Evolutionary conservation across 2,797 vertebrate species (phyloP).

Genomic region (Hippocampus kuda): DNA sequence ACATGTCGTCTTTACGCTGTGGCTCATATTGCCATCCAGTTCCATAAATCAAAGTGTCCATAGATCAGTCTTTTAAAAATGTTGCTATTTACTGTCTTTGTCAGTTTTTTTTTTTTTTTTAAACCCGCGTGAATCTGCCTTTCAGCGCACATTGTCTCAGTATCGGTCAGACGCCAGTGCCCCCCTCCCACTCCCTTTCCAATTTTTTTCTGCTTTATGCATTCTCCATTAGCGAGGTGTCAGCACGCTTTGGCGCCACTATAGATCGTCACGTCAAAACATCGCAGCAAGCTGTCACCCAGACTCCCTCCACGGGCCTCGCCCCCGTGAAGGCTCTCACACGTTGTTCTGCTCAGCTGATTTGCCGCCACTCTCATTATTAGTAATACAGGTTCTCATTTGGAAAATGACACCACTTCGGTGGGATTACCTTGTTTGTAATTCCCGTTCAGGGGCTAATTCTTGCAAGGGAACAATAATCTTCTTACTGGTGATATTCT

Average conservation of each 20-base stretch:
- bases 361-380: constrained; percentile 55
- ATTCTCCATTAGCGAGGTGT: constrained; percentile 60
- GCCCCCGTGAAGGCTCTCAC: constrained; percentile 54
- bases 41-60: constrained; percentile 5
- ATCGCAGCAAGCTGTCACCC: constrained; percentile 51
- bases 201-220: constrained; percentile 26
- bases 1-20: constrained; percentile 2
- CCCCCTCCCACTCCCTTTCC: constrained; percentile 1
- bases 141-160: background rate
- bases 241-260: constrained; percentile 47
- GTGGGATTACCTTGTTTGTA: constrained; percentile 48
- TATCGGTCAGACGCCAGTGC: background rate
- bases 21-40: constrained; percentile 8
- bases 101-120: background rate
- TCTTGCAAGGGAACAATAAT: constrained; percentile 34
- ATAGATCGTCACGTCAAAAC: constrained; percentile 62
- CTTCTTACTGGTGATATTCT: constrained; percentile 18
- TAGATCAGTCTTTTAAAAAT: constrained; percentile 12
- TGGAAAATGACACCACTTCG: constrained; percentile 41
- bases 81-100: background rate
- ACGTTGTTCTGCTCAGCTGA: constrained; percentile 54
- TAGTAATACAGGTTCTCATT: constrained; percentile 47
- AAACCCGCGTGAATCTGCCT: constrained; percentile 5
- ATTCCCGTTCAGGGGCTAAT: constrained; percentile 42
- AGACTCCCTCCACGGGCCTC: constrained; percentile 38